Evolutionary conservation across 2,797 vertebrate species (phyloP).

Genomic region (Dallia pectoralis): DNA sequence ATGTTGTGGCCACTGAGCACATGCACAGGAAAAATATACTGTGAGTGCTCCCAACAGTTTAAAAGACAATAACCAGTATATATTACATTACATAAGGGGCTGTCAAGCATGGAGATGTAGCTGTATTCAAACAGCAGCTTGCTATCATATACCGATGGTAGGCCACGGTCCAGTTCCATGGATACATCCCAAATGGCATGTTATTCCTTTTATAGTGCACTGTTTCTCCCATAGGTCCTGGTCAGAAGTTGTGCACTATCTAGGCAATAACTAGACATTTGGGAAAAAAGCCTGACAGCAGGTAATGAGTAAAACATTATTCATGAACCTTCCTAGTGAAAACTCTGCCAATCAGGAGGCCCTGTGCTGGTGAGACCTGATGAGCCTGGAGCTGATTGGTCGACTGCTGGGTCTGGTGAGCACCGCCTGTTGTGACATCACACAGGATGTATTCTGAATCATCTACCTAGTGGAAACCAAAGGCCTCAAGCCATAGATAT

Average conservation of each 20-base stretch:
- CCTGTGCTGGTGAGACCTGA: slow-evolving; percentile 54
- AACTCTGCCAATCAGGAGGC: slow-evolving; percentile 47
- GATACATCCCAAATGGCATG: neutral
- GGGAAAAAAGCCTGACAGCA: neutral
- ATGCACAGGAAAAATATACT: too few species aligned
- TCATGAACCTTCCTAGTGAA: slow-evolving; percentile 24
- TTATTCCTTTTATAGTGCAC: neutral
- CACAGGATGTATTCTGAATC: slow-evolving; percentile 30
- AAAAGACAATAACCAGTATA: too few species aligned
- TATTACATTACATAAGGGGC: neutral
- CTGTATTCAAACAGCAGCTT: neutral
- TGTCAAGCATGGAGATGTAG: neutral
- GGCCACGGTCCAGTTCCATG: slow-evolving; percentile 3
- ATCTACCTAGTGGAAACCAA: slow-evolving; percentile 8
- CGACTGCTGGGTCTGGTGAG: slow-evolving; percentile 50
- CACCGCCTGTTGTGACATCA: slow-evolving; percentile 34
- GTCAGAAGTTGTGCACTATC: neutral
- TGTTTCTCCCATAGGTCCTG: neutral
- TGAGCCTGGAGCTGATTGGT: slow-evolving; percentile 52
- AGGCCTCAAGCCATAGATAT: neutral
- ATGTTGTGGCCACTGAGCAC: too few species aligned
- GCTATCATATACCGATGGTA: neutral
- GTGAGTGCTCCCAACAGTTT: too few species aligned
- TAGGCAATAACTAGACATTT: neutral
- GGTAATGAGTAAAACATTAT: slow-evolving; percentile 21